Evolutionary conservation across 2,113 vertebrate genomes (phyloP).

Genomic region (Corynorhinus townsendii): DNA sequence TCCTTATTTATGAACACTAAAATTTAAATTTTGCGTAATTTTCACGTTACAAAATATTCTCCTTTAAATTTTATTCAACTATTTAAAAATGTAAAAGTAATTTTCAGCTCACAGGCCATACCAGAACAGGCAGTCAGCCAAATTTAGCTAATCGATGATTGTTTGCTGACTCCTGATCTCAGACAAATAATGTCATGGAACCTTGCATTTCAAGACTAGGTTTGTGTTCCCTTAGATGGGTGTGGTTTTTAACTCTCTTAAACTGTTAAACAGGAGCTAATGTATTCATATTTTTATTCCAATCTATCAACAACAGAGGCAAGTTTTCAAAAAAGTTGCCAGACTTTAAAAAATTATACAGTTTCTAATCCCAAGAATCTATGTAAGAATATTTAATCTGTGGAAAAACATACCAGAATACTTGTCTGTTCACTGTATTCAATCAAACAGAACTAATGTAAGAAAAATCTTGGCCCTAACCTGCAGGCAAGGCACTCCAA

Average conservation of each 20-base stretch:
- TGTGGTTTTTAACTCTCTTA: neutral
- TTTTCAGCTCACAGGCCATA: conserved; percentile 1
- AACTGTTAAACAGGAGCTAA: conserved; percentile 5
- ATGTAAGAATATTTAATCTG: conserved; percentile 1
- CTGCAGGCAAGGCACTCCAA: neutral
- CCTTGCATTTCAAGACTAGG: neutral
- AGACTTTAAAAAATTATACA: neutral
- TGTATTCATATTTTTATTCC: conserved; percentile 13
- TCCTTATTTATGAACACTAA: conserved; percentile 24
- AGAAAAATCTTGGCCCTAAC: neutral
- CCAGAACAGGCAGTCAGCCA: neutral
- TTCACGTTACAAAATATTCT: conserved; percentile 24
- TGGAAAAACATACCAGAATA: neutral
- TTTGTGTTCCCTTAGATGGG: neutral
- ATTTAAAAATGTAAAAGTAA: neutral
- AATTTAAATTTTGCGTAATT: neutral
- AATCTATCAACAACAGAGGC: neutral
- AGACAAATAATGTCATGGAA: neutral
- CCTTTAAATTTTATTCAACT: neutral
- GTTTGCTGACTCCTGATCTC: neutral
- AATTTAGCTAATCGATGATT: neutral
- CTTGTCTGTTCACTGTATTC: neutral
- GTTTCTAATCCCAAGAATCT: conserved; percentile 8
- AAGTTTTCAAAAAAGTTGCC: neutral
- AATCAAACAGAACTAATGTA: conserved; percentile 2